Base-by-base conservation (phyloP, 2,888 invertebrate species). In the Amphiduros pacificus region DNA sequence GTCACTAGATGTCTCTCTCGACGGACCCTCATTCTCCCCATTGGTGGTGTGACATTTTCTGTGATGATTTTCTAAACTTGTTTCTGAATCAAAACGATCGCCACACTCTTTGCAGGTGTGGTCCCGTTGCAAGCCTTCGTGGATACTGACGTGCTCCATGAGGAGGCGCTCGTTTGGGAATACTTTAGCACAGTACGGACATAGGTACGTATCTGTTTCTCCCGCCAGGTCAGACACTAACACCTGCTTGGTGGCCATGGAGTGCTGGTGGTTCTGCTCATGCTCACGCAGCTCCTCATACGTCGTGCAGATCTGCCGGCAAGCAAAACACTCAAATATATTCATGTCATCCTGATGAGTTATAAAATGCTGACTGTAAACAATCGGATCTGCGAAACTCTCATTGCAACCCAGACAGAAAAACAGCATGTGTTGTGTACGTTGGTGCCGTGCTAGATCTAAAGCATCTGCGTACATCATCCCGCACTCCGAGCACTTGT, bases 261-360 rank as follows among this genome's bases (percentile, higher is more conserved):
- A 20, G 31, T 51, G 36, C 48, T 63, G 22, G 48, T 66, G 67
- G n/a, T 36, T 61, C 31, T 57, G 41, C 32, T 66, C 65, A 41
- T 67, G 65, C 11, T 51, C 61, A 28, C 56, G 58, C 44, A 66
- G 62, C 31, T 55, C 55, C 1, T 54, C 29, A 26, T 60, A 28
- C 2, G 63, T 61, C 20, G 29, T 41, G 40, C 62, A 61, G 32
- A 67, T 55, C 59, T 67, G 65, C 26, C 63, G 65, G 29, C 67
- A 67, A 54, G 64, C 49, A 40, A 52, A 62, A 54, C 67, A 67
- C 61, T 67, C 67, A 32, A 63, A 67, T 48, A 67, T 63, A 32
- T 67, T 61, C 22, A 44, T 51, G 28, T 61, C 53, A 9, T 53
- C 60, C 56, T 65, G 49, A 40, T 67, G 66, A 0, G 32, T 49